Percentiles rank a stretch among this genome's conserved stretches.
phyloP scores from a whole-genome alignment of 1,140 invertebrate genomes.

The Eufriesea mexicana region DNA sequence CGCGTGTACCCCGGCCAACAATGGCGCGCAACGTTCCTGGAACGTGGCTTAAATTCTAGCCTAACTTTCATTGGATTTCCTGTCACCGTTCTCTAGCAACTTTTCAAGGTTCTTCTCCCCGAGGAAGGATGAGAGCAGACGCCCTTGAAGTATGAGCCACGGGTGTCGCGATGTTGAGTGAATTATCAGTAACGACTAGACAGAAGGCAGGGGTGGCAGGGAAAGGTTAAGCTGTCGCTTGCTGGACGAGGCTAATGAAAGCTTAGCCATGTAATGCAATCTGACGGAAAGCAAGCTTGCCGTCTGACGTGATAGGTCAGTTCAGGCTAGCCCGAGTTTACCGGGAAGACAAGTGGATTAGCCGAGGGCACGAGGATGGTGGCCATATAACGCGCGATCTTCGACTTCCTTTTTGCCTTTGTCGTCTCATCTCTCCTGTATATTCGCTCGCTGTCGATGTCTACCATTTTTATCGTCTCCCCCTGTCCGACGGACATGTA shows the following conservation, averaged over 20 bases:
- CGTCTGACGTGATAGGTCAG: slow-evolving; percentile 74
- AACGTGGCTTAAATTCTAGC: background rate
- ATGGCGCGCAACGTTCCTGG: slow-evolving; percentile 3
- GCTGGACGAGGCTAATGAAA: slow-evolving; percentile 73
- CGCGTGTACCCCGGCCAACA: background rate
- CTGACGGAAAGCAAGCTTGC: slow-evolving; percentile 67
- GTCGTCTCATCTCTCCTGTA: slow-evolving; percentile 44
- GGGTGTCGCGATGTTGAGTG: slow-evolving; percentile 50
- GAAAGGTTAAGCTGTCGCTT: slow-evolving; percentile 74
- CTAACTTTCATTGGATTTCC: background rate
- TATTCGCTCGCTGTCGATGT: slow-evolving; percentile 41
- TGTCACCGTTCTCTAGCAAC: background rate
- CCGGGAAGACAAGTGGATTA: slow-evolving; percentile 72
- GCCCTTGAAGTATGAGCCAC: background rate
- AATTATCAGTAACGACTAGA: slow-evolving; percentile 66
- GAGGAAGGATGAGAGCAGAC: background rate
- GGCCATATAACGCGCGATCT: slow-evolving; percentile 67
- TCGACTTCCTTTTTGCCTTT: slow-evolving; percentile 63
- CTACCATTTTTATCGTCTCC: slow-evolving; percentile 54
- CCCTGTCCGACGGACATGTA: background rate
- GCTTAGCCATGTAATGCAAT: slow-evolving; percentile 74
- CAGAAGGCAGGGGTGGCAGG: slow-evolving; percentile 36
- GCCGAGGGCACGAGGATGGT: slow-evolving; percentile 37
- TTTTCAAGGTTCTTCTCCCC: slow-evolving; percentile 3
- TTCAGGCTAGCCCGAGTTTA: slow-evolving; percentile 59